phyloP scores from a whole-genome alignment of 1,140 invertebrate genomes.

The Zaprionus kolodkinae region DNA sequence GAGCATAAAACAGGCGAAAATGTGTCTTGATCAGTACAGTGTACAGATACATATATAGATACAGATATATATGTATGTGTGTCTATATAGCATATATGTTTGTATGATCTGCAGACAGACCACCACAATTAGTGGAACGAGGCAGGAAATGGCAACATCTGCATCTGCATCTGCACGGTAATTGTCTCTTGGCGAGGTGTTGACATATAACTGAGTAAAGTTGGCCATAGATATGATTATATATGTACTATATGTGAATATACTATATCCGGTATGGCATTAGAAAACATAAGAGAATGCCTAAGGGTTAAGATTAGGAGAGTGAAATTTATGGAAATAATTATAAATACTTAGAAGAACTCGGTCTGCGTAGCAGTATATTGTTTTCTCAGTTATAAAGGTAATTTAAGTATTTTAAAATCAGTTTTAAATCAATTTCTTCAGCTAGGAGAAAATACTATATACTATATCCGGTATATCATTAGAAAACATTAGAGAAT shows the following conservation, averaged over 20 bases:
- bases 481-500: background rate
- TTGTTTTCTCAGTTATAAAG: too few relatives aligned
- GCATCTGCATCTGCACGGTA: constrained; percentile 29
- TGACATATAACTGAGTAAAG: constrained; percentile 22
- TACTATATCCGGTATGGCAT: background rate
- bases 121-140: constrained; percentile 44
- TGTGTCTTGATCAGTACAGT: constrained; percentile 50
- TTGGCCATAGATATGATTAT: background rate
- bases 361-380: too few relatives aligned
- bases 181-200: constrained; percentile 62
- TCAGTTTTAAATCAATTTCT: too few relatives aligned
- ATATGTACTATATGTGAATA: background rate
- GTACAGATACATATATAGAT: constrained; percentile 1
- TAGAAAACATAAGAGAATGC: background rate
- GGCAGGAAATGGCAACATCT: constrained; percentile 62
- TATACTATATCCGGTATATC: background rate
- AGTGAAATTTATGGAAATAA: too few relatives aligned
- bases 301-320: too few relatives aligned
- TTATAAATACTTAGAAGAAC: too few relatives aligned
- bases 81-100: background rate
- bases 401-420: too few relatives aligned
- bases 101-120: background rate
- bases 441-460: too few relatives aligned
- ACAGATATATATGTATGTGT: background rate
- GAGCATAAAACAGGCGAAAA: constrained; percentile 49